phyloP scores from a whole-genome alignment of 1,140 invertebrate genomes.

The Drosophila azteca region DNA sequence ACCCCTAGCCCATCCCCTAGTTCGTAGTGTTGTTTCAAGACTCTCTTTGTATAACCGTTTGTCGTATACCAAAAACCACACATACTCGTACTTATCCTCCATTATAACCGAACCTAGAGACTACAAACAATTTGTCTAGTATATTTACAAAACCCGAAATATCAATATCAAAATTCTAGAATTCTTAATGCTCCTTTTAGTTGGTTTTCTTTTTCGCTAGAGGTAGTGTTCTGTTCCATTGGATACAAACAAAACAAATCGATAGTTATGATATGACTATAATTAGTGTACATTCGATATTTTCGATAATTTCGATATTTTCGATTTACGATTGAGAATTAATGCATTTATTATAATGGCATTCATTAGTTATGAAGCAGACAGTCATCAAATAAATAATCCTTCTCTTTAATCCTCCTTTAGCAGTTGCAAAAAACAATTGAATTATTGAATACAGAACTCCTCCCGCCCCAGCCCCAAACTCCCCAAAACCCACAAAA shows the following conservation, averaged over 20 bases:
- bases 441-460: neutral
- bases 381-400: slow-evolving; percentile 53
- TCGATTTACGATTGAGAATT: slow-evolving; percentile 36
- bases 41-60: slow-evolving; percentile 53
- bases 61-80: slow-evolving; percentile 61
- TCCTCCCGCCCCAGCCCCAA: neutral
- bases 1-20: slow-evolving; percentile 39
- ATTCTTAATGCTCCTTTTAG: slow-evolving; percentile 6
- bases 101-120: slow-evolving; percentile 42
- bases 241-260: neutral
- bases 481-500: slow-evolving; percentile 13
- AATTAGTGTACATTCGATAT: slow-evolving; percentile 48
- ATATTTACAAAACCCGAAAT: slow-evolving; percentile 32
- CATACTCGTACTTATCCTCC: slow-evolving; percentile 37
- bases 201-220: slow-evolving; percentile 28
- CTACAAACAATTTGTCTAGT: slow-evolving; percentile 32
- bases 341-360: slow-evolving; percentile 56
- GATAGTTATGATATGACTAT: slow-evolving; percentile 21
- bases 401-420: slow-evolving; percentile 59
- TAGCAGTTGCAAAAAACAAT: slow-evolving; percentile 51
- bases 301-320: slow-evolving; percentile 26
- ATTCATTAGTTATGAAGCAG: slow-evolving; percentile 56
- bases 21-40: slow-evolving; percentile 58
- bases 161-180: slow-evolving; percentile 18
- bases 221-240: slow-evolving; percentile 27